Percentiles rank a stretch among this genome's conserved stretches.
Evolutionary conservation across 2,797 vertebrate species (phyloP).

Genomic region (Pangasius macronema): DNA sequence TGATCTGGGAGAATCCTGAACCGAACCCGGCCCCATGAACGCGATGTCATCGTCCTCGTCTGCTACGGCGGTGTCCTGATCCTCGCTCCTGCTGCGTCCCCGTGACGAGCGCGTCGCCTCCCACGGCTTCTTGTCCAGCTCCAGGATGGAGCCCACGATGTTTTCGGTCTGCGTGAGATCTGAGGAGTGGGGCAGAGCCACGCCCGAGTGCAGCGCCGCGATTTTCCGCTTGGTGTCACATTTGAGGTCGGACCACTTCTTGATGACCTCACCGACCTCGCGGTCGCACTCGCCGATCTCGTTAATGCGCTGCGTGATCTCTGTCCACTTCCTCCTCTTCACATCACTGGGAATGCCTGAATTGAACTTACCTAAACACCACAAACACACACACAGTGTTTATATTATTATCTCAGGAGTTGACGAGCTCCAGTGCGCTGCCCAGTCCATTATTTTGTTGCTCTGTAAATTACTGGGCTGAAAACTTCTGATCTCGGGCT

Average conservation of each 20-base stretch:
- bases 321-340: slow-evolving; percentile 78
- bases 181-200: slow-evolving; percentile 52
- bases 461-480: not conserved
- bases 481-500: not conserved
- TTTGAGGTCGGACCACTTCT: slow-evolving; percentile 81
- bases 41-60: slow-evolving; percentile 72
- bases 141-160: slow-evolving; percentile 77
- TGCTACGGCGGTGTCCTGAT: slow-evolving; percentile 68
- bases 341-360: slow-evolving; percentile 72
- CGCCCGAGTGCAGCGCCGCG: slow-evolving; percentile 70
- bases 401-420: not conserved
- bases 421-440: not conserved
- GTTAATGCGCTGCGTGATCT: slow-evolving; percentile 77
- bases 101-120: slow-evolving; percentile 56
- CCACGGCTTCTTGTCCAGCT: slow-evolving; percentile 68
- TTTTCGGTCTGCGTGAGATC: slow-evolving; percentile 76
- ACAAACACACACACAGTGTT: not conserved
- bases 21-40: slow-evolving; percentile 70
- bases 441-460: not conserved
- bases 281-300: slow-evolving; percentile 79
- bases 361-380: slow-evolving; percentile 74
- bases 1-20: slow-evolving; percentile 69
- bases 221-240: slow-evolving; percentile 81
- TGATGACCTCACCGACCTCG: slow-evolving; percentile 78
- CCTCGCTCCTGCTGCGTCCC: slow-evolving; percentile 55